Evolutionary conservation across 2,113 vertebrate genomes (phyloP), one percentile per base, ranked within the genome.

Genomic region (Hystrix cristata): DNA sequence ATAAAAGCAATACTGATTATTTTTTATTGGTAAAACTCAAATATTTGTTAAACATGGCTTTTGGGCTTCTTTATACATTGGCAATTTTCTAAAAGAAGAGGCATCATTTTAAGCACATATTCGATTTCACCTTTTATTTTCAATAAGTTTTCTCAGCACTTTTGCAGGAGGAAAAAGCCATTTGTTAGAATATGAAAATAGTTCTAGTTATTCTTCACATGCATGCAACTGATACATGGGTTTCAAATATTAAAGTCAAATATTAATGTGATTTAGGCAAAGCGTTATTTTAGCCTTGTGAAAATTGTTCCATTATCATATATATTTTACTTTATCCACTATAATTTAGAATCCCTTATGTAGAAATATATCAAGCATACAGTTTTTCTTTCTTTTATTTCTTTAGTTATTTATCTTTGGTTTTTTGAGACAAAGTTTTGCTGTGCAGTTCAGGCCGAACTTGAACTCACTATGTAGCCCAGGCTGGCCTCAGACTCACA

Each of bases 1-100:
- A 86, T 53, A 69, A 95, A 95, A 89, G 69, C 48, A 48, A 31
- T 48, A 86, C 72, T 80, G 72, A 92, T 94, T 96, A 83, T 91
- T 48, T 48, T 85, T 93, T 62, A n/a, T 8, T 71, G 23, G 5
- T n/a, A 67, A 74, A 86, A 27, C 12, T 95, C 27, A 91, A 57
- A 87, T 83, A 55, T 38, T 94, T 51, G 71, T 55, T 91, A 91
- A 79, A 76, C 76, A 71, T 29, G 48, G 2, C 31, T 85, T 57
- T 76, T 78, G 38, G 29, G 4, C 8, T 64, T 84, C 46, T 87
- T 69, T 60, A 15, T 72, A 25, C 59, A 84, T 29, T 82, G 91
- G 38, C 43, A 57, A 11, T 53, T 83, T 62, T 83, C 86, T 6
- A 25, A 27, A 34, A 94, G 38, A 74, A 59, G 25, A 53, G 51